These are phyloP conservation scores for Heliconius himera DNA, from an alignment of 1,140 invertebrate genomes.

Conservation along the genomic window DNA sequence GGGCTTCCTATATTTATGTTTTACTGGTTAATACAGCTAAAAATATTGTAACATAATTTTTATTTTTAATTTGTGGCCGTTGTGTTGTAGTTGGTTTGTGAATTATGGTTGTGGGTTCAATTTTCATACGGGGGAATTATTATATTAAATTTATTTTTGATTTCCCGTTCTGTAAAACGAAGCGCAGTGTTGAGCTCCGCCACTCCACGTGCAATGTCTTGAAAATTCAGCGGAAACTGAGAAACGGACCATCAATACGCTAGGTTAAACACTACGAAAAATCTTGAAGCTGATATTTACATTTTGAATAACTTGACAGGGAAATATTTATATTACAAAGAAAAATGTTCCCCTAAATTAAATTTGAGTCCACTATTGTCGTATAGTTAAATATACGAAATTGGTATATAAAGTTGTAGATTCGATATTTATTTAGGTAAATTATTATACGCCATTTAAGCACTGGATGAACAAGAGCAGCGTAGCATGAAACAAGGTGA, in stretches of 20 bases:
- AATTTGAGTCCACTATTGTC: background rate
- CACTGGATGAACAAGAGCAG: background rate
- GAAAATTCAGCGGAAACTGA: too few species aligned
- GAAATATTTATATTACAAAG: background rate
- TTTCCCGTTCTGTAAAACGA: too few species aligned
- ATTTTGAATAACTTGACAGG: background rate
- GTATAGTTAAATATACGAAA: background rate
- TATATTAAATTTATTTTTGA: too few species aligned
- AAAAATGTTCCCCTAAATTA: background rate
- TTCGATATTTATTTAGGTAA: background rate
- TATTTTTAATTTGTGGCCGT: too few species aligned
- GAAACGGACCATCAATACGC: too few species aligned
- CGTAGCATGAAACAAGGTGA: slow-evolving; percentile 2
- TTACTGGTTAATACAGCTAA: background rate
- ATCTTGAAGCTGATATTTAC: too few species aligned
- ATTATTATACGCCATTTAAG: background rate
- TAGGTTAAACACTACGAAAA: too few species aligned
- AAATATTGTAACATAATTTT: slow-evolving; percentile 8
- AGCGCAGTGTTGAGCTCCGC: too few species aligned
- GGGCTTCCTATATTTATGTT: slow-evolving; percentile 14
- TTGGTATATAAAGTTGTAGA: background rate
- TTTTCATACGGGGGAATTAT: too few species aligned
- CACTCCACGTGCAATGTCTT: too few species aligned
- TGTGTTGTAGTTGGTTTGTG: too few species aligned
- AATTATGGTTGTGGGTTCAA: too few species aligned